These are phyloP conservation scores for Andricus curvator DNA, from an alignment of 2,888 invertebrate genomes.

Conservation along the genomic window DNA sequence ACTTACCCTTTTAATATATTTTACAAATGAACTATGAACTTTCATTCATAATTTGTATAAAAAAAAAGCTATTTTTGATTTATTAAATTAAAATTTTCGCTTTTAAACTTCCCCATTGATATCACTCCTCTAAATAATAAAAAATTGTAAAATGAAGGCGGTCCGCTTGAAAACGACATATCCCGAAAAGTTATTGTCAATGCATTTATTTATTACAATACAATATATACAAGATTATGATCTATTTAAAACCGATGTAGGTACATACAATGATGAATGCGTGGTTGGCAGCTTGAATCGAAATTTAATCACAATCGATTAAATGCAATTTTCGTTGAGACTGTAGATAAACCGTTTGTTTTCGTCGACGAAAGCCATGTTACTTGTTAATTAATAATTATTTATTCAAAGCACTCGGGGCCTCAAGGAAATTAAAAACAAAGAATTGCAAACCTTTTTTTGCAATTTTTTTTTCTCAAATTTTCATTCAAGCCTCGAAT, in stretches of 20 bases:
- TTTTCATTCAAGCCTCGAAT: background rate
- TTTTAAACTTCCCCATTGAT: background rate
- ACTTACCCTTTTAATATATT: no score
- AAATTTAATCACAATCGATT: slow-evolving; percentile 46
- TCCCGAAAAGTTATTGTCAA: slow-evolving; percentile 60
- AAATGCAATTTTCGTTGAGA: slow-evolving; percentile 13
- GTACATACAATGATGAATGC: slow-evolving; percentile 57
- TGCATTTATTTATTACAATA: slow-evolving; percentile 72
- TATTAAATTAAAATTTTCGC: no score
- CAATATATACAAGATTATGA: slow-evolving; percentile 70
- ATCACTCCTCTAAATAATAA: background rate
- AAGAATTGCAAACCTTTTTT: background rate
- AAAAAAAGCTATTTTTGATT: no score
- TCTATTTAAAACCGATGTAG: slow-evolving; percentile 54
- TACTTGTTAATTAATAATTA: slow-evolving; percentile 35
- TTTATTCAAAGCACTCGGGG: background rate
- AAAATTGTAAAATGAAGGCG: background rate
- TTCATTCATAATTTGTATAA: no score
- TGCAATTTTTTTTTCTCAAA: background rate
- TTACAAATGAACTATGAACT: no score
- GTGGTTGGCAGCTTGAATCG: slow-evolving; percentile 57
- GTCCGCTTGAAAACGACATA: slow-evolving; percentile 13
- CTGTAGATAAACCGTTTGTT: background rate
- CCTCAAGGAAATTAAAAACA: background rate
- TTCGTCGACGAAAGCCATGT: slow-evolving; percentile 10